A percentile compares a stretch with the other conserved stretches of the same genome.
phyloP scores from a whole-genome alignment of 2,113 vertebrate genomes.

The Bufo bufo region DNA sequence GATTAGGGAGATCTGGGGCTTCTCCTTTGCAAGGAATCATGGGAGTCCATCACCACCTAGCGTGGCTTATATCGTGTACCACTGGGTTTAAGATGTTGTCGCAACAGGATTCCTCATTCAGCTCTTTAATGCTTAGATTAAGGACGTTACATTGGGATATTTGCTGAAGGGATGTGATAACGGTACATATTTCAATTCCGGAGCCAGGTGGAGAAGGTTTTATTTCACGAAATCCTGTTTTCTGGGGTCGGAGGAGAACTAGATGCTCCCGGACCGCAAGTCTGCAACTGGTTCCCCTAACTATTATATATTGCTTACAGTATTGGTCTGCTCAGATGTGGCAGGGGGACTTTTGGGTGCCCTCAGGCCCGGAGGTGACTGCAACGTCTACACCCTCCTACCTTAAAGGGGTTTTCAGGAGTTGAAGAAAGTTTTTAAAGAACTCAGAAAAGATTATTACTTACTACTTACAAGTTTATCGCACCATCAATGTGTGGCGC shows the following conservation, averaged over 20 bases:
- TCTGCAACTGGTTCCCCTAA: not conserved
- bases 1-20: conserved; percentile 76
- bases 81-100: conserved; percentile 79
- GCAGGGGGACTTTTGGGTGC: not conserved
- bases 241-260: not conserved
- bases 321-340: not conserved
- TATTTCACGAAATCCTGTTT: not conserved
- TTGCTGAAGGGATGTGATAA: conserved; percentile 49
- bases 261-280: not conserved
- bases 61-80: conserved; percentile 79
- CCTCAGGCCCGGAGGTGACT: not conserved
- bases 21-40: conserved; percentile 71
- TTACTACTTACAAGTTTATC: no score
- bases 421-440: no score
- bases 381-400: no score
- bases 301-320: not conserved
- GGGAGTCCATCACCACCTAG: conserved; percentile 77
- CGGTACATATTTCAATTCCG: not conserved
- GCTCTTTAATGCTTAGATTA: conserved; percentile 76
- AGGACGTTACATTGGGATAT: conserved; percentile 62
- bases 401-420: no score
- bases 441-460: no score
- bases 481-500: no score
- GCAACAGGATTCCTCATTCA: conserved; percentile 77
- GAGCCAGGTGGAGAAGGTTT: not conserved